Evolutionary conservation across 2,113 vertebrate species (phyloP), one percentile per base, ranked within the genome.

Genomic region (Calidris pygmaea): DNA sequence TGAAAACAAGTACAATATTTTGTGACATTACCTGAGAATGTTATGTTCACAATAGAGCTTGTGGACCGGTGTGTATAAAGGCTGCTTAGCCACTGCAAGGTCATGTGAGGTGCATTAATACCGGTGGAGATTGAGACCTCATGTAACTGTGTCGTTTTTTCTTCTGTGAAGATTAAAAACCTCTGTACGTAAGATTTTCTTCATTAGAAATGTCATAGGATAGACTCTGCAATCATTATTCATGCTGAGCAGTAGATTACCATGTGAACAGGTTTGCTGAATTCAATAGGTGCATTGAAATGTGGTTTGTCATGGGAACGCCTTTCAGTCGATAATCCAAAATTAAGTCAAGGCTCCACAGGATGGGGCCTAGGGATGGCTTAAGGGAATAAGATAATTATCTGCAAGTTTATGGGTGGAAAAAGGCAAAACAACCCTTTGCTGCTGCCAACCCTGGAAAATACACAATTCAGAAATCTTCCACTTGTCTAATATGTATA

Each of bases 101-200:
- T 17, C 66, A 70, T 0, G 0, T 53, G 50, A 81, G 8, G 7
- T 43, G 14, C 16, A 7, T 56, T 41, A 53, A 34, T 24, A 24
- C 3, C 6, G 5, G 6, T 34, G 11, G 12, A 80, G 14, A 43
- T 29, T 34, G 20, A 47, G 3, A 58, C 3, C 16, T 34, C 12
- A 7, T 62, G 34, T 37, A 68, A 76, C 10, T 45, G 7, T 45
- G 41, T 22, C 78, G 1, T 0, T 16, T 78, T 11, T 2, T 37
- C 29, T 85, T 84, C 59, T 58, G 16, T 76, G 62, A 71, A 47
- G 32, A 72, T 26, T 26, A 41, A 83, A 86, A 89, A 37, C 17
- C 37, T 62, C 34, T 59, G 5, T 67, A 24, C 2, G 1, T 27
- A 58, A 66, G 23, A 56, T 67, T 91, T 85, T 80, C 22, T 81